Evolutionary conservation across 2,113 vertebrate species (phyloP), one percentile per base, ranked within the genome.

Genomic region (Herpailurus yagouaroundi): DNA sequence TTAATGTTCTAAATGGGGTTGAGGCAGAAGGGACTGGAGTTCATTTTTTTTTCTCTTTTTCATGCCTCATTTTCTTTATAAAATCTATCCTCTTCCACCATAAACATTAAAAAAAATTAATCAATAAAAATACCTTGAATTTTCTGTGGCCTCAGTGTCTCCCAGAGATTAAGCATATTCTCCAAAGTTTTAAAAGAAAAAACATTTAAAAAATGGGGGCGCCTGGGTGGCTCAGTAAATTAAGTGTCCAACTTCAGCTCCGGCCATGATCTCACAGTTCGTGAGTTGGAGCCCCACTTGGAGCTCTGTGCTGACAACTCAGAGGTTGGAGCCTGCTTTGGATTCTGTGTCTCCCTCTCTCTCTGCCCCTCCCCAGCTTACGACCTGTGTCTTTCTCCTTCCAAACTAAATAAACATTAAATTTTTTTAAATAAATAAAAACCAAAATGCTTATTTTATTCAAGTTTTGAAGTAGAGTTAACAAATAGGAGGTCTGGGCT

Each of bases 131-230:
- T 18, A 93, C 33, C 21, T 95, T 31, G 8, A n/a, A 73, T 92
- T 69, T 97, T 74, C 48, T 76, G 25, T 63, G 57, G 19, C 38
- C 6, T 63, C 38, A 18, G 91, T 76, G 16, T 93, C 89, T 95
- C 60, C 52, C 73, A 73, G 86, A 95, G 77, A 95, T 91, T 79
- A 95, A 89, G 7, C 4, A 38, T 96, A 36, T 86, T 95, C 87
- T 93, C 60, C 79, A 5, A 82, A 73, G 36, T 6, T 82, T 60
- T 77, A 60, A 96, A 94, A 74, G 74, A 7, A 96, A 96, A 48
- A 45, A 14, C 4, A 57, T 23, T 55, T 16, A 4, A 23, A 60
- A 57, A 60, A 60, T 60, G 21, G 21, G 21, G 57, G 19, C 7
- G 1, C 21, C 3, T 23, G 57, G 57, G 57, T 60, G 57, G 21